Evolutionary conservation across 2,888 invertebrate genomes (phyloP).

Genomic region (Epinotia nisella): DNA sequence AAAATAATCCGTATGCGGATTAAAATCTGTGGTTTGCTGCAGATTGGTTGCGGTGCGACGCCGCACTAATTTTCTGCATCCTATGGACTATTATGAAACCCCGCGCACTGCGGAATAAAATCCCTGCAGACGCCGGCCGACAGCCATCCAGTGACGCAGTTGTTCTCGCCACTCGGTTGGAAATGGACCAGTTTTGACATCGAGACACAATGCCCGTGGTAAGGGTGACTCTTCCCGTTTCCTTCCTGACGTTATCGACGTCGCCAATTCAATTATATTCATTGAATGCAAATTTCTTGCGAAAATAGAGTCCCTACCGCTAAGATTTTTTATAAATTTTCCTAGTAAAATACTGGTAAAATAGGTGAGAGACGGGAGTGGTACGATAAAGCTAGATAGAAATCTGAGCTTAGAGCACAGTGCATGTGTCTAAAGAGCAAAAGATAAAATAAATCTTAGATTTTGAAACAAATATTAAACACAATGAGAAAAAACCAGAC

Average conservation of each 20-base stretch:
- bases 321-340: slow-evolving; percentile 42
- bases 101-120: no score
- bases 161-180: slow-evolving; percentile 11
- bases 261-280: slow-evolving; percentile 57
- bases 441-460: no score
- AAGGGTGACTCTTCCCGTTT: slow-evolving; percentile 42
- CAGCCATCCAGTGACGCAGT: no score
- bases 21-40: no score
- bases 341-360: slow-evolving; percentile 33
- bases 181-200: slow-evolving; percentile 22
- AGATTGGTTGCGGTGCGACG: no score
- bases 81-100: no score
- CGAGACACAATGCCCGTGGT: slow-evolving; percentile 44
- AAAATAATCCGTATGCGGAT: no score
- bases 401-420: slow-evolving; percentile 14
- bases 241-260: slow-evolving; percentile 49
- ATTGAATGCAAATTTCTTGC: slow-evolving; percentile 58
- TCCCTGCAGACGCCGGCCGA: no score
- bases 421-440: background rate
- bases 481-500: no score
- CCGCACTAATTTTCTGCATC: no score
- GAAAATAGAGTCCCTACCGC: slow-evolving; percentile 50
- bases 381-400: slow-evolving; percentile 16
- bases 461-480: no score
- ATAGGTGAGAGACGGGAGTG: slow-evolving; percentile 19